Evolutionary conservation across 2,888 invertebrate genomes (phyloP).

Genomic region (Chloromyia formosa): DNA sequence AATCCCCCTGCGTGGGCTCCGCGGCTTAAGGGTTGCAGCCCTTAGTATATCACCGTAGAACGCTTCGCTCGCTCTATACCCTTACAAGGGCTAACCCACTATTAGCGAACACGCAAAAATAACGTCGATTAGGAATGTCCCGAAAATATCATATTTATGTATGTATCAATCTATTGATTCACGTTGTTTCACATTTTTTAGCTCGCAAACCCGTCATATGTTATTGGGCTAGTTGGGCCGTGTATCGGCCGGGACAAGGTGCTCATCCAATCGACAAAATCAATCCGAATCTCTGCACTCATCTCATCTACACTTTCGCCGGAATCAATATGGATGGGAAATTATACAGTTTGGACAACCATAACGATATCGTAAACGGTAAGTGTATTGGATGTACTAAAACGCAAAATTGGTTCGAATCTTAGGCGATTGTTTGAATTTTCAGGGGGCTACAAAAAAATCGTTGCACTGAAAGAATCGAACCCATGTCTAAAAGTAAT

Average conservation of each 20-base stretch:
- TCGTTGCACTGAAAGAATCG: conserved; percentile 61
- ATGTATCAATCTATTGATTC: neutral
- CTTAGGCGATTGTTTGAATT: neutral
- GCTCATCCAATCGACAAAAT: conserved; percentile 63
- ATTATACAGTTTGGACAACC: conserved; percentile 63
- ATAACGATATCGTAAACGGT: conserved; percentile 60
- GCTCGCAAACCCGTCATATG: conserved; percentile 60
- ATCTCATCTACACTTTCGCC: conserved; percentile 67
- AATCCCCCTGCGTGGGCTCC: too few species aligned
- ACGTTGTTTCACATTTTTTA: neutral
- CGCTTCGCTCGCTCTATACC: too few species aligned
- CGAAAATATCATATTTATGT: too few species aligned
- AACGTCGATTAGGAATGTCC: too few species aligned
- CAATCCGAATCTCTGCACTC: conserved; percentile 66
- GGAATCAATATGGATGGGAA: conserved; percentile 63
- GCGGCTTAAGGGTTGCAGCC: too few species aligned
- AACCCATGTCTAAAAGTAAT: conserved; percentile 63
- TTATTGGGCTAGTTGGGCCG: conserved; percentile 66
- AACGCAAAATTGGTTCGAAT: conserved; percentile 1
- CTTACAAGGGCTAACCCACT: too few species aligned
- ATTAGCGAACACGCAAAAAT: too few species aligned
- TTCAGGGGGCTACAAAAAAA: conserved; percentile 58
- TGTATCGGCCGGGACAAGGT: conserved; percentile 62
- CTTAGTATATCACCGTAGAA: too few species aligned
- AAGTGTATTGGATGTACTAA: conserved; percentile 44